Evolutionary conservation across 1,140 invertebrate species (phyloP).

Genomic region (Harpegnathos saltator): DNA sequence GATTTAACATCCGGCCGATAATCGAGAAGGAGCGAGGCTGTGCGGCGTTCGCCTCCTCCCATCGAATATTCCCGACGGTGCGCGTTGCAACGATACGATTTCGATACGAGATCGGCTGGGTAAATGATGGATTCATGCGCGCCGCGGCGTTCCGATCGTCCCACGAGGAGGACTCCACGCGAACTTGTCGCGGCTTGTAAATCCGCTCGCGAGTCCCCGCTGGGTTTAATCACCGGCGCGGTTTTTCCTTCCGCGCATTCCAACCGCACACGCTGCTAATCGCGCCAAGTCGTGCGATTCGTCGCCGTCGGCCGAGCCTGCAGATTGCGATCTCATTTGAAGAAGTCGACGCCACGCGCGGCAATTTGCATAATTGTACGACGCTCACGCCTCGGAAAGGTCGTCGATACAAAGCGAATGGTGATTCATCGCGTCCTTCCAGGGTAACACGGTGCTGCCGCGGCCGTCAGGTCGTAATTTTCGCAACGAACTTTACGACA

Average conservation of each 20-base stretch:
- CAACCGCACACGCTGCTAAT: not conserved
- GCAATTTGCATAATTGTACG: slow-evolving; percentile 11
- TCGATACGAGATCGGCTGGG: not conserved
- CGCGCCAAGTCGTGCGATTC: not conserved
- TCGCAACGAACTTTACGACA: slow-evolving; percentile 14
- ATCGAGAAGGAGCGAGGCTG: not conserved
- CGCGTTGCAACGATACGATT: too few relatives aligned
- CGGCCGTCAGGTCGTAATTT: slow-evolving; percentile 6
- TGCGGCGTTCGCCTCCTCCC: too few relatives aligned
- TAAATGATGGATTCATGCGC: not conserved
- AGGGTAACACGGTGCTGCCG: not conserved
- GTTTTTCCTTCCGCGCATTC: not conserved
- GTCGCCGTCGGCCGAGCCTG: not conserved
- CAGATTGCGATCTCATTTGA: slow-evolving; percentile 14
- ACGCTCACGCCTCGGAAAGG: not conserved
- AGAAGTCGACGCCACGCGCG: slow-evolving; percentile 15
- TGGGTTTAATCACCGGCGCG: not conserved
- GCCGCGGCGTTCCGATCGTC: not conserved
- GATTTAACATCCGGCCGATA: slow-evolving; percentile 24
- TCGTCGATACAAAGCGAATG: slow-evolving; percentile 33
- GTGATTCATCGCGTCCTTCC: slow-evolving; percentile 25
- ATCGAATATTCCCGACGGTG: too few relatives aligned
- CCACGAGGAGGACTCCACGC: not conserved
- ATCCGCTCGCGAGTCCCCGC: not conserved
- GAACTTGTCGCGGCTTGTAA: not conserved